phyloP scores from a whole-genome alignment of 2,888 invertebrate species.

The Lacanobia oleracea region DNA sequence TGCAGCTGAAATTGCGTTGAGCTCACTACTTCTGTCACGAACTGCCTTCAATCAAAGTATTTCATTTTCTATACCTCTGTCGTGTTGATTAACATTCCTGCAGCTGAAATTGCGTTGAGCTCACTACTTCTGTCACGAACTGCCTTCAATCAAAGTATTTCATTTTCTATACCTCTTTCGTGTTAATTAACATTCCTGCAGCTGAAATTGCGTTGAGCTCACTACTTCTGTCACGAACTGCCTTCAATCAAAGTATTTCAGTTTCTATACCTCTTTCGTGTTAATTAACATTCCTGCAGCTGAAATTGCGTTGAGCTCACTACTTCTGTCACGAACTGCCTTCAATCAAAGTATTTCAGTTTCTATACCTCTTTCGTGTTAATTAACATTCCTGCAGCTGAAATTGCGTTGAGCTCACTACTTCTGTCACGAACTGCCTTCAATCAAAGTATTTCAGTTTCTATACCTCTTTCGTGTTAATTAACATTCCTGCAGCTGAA shows the following conservation, averaged over 20 bases:
- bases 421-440: too few relatives aligned
- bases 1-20: neutral
- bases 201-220: neutral
- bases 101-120: too few relatives aligned
- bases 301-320: neutral
- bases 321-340: neutral
- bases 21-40: neutral
- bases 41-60: neutral
- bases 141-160: too few relatives aligned
- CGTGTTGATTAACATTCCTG: too few relatives aligned
- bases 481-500: neutral
- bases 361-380: neutral
- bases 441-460: neutral
- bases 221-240: neutral
- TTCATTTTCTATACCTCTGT: neutral
- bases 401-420: too few relatives aligned
- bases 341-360: neutral
- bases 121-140: too few relatives aligned
- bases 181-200: neutral
- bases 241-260: neutral
- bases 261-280: too few relatives aligned
- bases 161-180: neutral
- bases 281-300: neutral
- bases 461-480: neutral
- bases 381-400: too few relatives aligned